Evolutionary conservation across 2,113 vertebrate genomes (phyloP).

Genomic region (Dascyllus trimaculatus): DNA sequence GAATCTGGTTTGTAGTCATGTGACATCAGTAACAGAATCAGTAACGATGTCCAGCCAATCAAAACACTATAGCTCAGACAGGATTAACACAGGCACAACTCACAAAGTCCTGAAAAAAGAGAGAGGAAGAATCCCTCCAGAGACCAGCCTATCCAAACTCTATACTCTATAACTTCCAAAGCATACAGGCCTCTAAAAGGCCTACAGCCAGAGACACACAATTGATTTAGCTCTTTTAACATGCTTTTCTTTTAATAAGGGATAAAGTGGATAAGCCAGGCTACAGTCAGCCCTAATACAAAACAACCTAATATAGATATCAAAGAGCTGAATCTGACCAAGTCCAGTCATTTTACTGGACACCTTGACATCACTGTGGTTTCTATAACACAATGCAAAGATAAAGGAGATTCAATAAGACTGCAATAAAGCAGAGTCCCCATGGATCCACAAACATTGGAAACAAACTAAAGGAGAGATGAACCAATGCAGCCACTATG

Average conservation of each 20-base stretch:
- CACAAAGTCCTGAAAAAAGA: background rate
- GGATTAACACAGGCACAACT: background rate
- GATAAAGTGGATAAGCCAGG: background rate
- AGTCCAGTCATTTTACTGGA: background rate
- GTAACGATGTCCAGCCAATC: background rate
- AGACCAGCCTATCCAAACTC: background rate
- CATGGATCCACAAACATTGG: background rate
- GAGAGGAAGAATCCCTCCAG: background rate
- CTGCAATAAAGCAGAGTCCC: background rate
- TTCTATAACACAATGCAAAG: background rate
- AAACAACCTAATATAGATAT: background rate
- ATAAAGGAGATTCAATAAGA: background rate
- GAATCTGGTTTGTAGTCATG: too few relatives aligned
- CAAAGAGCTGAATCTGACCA: conserved; percentile 1
- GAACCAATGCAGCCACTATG: background rate
- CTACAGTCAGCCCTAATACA: background rate
- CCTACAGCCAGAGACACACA: background rate
- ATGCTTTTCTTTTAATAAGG: background rate
- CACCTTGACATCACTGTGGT: background rate
- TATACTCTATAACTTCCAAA: background rate
- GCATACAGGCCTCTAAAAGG: background rate
- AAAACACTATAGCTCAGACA: background rate
- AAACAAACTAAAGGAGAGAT: background rate
- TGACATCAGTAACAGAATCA: background rate
- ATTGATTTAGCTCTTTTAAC: background rate